phyloP scores from a whole-genome alignment of 2,797 vertebrate genomes.

The Manis pentadactyla region DNA sequence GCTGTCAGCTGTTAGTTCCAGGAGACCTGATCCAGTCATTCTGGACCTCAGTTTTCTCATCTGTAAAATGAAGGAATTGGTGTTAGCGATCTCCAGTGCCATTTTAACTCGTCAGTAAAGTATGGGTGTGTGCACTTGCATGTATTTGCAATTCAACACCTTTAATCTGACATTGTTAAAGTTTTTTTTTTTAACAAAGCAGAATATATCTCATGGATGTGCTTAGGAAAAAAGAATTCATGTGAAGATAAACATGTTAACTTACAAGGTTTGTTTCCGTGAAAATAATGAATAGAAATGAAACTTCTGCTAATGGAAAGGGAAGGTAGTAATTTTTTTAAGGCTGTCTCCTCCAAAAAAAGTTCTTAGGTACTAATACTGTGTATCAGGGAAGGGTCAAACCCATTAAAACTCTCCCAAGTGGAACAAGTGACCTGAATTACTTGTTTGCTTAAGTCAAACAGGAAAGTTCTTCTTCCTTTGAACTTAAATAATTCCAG shows the following conservation, averaged over 20 bases:
- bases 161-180: neutral
- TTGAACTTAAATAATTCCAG: constrained; percentile 77
- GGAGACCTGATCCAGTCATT: neutral
- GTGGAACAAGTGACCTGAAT: constrained; percentile 70
- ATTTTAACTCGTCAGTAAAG: neutral
- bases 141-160: neutral
- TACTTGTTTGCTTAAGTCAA: constrained; percentile 78
- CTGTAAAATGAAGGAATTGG: neutral
- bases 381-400: constrained; percentile 71
- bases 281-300: neutral
- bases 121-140: too few species aligned
- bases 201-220: neutral
- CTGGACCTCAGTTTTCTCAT: neutral
- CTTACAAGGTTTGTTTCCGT: constrained; percentile 1
- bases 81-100: neutral
- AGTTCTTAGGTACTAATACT: neutral
- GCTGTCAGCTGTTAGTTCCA: neutral
- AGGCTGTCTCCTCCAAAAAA: neutral
- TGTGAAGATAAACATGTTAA: neutral
- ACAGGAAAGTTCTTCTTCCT: constrained; percentile 77
- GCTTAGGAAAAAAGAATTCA: neutral
- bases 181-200: constrained; percentile 6
- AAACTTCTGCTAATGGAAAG: neutral
- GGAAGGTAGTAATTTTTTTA: neutral
- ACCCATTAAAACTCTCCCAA: constrained; percentile 69